Percentiles rank a stretch among this genome's conserved stretches.
phyloP scores from a whole-genome alignment of 2,113 vertebrate species.

The Emydura subglobosa region DNA sequence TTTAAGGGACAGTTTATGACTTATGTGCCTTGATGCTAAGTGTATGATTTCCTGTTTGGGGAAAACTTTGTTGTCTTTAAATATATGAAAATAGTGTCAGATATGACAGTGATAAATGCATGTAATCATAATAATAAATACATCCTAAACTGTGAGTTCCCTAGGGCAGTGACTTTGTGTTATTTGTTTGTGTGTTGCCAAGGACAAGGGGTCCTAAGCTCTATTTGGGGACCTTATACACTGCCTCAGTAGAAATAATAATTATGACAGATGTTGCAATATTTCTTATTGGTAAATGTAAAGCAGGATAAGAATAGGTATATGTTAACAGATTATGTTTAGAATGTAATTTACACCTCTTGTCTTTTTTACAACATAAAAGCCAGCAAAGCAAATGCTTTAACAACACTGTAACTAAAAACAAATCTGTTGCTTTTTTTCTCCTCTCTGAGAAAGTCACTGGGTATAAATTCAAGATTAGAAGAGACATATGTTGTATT shows the following conservation, averaged over 20 bases:
- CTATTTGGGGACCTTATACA: not conserved
- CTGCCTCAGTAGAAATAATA: slow-evolving; percentile 9
- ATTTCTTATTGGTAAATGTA: not conserved
- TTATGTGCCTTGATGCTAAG: not conserved
- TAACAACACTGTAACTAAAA: not conserved
- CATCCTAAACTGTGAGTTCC: not conserved
- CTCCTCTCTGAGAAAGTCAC: not conserved
- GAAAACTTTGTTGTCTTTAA: slow-evolving; percentile 1
- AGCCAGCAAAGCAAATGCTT: not conserved
- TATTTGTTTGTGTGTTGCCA: not conserved
- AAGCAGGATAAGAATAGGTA: not conserved
- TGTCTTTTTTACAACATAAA: not conserved
- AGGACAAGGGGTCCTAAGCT: not conserved
- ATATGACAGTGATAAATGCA: slow-evolving; percentile 23
- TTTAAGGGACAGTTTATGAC: slow-evolving; percentile 5
- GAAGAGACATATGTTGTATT: fast-evolving
- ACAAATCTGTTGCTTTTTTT: not conserved
- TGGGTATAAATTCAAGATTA: not conserved
- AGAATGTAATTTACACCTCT: not conserved
- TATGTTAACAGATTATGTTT: not conserved
- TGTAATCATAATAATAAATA: not conserved
- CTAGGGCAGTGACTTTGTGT: not conserved
- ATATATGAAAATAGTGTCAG: slow-evolving; percentile 1
- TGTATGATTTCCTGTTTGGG: fast-evolving
- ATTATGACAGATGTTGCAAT: not conserved